Conservation (phyloP, 2,888 invertebrate species). For the Sericinus montela region DNA sequence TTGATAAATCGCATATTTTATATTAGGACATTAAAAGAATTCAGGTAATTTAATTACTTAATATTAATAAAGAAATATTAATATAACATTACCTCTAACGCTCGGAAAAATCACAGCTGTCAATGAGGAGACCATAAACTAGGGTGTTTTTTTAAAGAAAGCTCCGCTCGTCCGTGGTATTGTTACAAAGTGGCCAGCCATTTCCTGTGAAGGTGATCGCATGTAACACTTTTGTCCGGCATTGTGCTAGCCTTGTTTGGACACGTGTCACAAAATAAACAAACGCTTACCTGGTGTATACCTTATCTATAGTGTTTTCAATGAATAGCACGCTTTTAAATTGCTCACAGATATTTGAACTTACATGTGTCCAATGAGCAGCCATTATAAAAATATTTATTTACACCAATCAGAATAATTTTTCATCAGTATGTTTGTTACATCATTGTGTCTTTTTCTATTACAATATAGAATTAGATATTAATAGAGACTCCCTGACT, state of each 20-base stretch:
- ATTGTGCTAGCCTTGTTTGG: constrained; percentile 31
- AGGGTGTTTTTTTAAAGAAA: constrained; percentile 24
- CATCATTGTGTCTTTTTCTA: too few species aligned
- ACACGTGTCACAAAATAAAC: constrained; percentile 43
- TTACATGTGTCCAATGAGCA: neutral
- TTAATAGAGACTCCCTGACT: too few species aligned
- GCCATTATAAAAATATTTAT: neutral
- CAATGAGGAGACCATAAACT: constrained; percentile 21
- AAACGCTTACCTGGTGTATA: constrained; percentile 33
- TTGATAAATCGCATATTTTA: too few species aligned
- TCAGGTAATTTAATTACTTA: too few species aligned
- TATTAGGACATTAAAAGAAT: too few species aligned
- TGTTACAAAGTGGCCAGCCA: constrained; percentile 33
- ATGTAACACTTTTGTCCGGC: constrained; percentile 30
- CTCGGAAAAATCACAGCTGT: constrained; percentile 57
- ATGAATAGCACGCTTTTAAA: neutral
- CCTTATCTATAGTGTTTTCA: constrained; percentile 2
- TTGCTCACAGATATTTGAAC: neutral
- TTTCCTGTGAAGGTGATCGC: constrained; percentile 35
- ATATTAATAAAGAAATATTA: too few species aligned
- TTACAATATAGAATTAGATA: too few species aligned
- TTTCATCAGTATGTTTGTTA: too few species aligned
- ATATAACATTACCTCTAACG: constrained; percentile 9
- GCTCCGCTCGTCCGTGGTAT: constrained; percentile 22
- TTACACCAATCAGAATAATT: too few species aligned